Percentiles rank a stretch among this genome's conserved stretches.
Conservation (phyloP, 1,140 invertebrate species). For the Glomeris maerens region DNA sequence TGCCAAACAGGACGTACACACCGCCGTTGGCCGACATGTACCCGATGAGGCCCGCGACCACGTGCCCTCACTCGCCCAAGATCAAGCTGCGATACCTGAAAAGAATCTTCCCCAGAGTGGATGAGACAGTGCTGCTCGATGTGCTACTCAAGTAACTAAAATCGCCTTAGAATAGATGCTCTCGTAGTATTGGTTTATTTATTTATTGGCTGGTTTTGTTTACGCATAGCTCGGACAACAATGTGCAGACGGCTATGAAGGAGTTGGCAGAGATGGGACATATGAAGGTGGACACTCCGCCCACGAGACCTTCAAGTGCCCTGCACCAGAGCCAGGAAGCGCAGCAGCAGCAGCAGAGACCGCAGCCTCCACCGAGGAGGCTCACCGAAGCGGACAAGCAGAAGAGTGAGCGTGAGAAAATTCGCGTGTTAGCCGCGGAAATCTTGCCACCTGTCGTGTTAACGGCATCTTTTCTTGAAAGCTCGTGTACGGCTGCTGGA, state of each 20-base stretch:
- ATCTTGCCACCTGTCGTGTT: too few species aligned
- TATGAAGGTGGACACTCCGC: constrained; percentile 9
- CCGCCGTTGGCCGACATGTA: too few species aligned
- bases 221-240: constrained; percentile 7
- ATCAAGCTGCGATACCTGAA: constrained; percentile 9
- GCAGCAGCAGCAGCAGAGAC: not conserved
- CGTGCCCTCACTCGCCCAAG: constrained; percentile 6
- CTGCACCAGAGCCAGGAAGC: not conserved
- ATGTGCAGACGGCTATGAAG: constrained; percentile 10
- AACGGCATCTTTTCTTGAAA: too few species aligned
- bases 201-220: not conserved
- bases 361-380: not conserved
- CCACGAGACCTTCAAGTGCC: constrained; percentile 2
- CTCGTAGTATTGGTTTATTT: not conserved
- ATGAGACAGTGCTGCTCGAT: constrained; percentile 11
- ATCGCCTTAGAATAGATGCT: not conserved
- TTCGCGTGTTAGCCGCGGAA: not conserved
- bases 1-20: too few species aligned
- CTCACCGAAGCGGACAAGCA: constrained; percentile 11
- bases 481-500: constrained; percentile 9
- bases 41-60: not conserved
- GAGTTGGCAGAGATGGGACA: constrained; percentile 5
- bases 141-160: constrained; percentile 3
- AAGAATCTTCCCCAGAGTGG: constrained; percentile 6
- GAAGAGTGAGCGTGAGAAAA: constrained; percentile 4